phyloP scores from a whole-genome alignment of 2,797 vertebrate species.

The Pachyuromys duprasi region DNA sequence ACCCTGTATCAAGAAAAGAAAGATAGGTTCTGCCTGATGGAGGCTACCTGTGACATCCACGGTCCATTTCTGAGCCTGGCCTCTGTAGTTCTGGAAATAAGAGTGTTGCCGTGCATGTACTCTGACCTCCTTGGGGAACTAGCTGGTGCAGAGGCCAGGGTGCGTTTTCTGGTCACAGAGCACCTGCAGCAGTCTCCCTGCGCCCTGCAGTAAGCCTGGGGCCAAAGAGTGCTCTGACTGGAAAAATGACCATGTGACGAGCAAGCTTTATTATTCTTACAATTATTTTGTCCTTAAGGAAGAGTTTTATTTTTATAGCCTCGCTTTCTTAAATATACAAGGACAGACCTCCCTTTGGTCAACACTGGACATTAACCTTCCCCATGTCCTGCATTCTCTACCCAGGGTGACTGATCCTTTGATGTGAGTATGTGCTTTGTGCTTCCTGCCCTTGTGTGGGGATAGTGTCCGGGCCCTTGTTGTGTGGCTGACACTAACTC shows the following conservation, averaged over 20 bases:
- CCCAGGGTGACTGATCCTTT: conserved; percentile 66
- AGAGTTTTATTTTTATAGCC: neutral
- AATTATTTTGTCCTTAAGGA: neutral
- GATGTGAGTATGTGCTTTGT: conserved; percentile 79
- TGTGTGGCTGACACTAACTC: conserved; percentile 32
- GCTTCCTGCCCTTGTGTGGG: neutral
- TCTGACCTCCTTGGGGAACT: neutral
- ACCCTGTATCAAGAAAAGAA: neutral
- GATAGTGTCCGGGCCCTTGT: neutral
- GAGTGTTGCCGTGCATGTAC: neutral
- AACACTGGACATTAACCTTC: conserved; percentile 55
- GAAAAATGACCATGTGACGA: conserved; percentile 27
- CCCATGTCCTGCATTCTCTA: conserved; percentile 55
- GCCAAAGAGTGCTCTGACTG: neutral
- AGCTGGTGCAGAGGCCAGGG: neutral
- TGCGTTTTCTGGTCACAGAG: neutral
- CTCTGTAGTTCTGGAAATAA: neutral
- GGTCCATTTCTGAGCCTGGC: neutral
- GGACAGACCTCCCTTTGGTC: neutral
- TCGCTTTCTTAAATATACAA: neutral
- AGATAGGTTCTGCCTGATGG: neutral
- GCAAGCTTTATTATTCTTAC: conserved; percentile 53
- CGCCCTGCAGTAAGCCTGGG: neutral
- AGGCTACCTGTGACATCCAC: neutral
- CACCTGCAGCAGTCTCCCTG: neutral